Evolutionary conservation across 2,113 vertebrate species (phyloP), one percentile per base, ranked within the genome.

Genomic region (Pangasianodon hypophthalmus): DNA sequence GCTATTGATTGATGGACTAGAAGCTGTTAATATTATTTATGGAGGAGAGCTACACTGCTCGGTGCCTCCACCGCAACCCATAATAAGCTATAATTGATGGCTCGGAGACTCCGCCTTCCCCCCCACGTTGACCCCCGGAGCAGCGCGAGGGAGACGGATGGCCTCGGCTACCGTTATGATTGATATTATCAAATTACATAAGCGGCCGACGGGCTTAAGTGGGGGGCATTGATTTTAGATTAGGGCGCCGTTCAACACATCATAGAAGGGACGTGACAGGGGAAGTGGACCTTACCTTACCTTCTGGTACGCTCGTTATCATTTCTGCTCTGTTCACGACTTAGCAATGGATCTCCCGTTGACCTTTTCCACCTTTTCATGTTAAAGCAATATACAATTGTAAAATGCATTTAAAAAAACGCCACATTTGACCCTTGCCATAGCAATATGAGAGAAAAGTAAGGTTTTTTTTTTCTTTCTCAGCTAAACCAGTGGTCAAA

Each of bases 41-140:
- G 95, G 97, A 94, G 94, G 96, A 92, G 94, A 94, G 95, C 80
- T 94, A 96, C 96, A 94, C 88, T 92, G 95, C 94, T 95, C 95
- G 94, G 93, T 95, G 95, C 95, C 94, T 96, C 95, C 96, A 92
- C 93, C 95, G 96, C 94, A 96, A 95, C 95, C 93, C 92, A 96
- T 98, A 97, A 97, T 98, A 97, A 97, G 97, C 96, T 96, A 97
- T 98, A 98, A 99, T 99, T 98, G 97, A 97, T 95, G 96, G 96
- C 96, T 96, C 95, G 95, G 96, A 98, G 96, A 96, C 96, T 96
- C 96, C 93, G 94, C 93, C 85, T 92, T 94, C 95, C 93, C 91
- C 87, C 89, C 92, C 91, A 94, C 94, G 94, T 94, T 98, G 97
- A 98, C 97, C 97, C 96, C 89, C 95, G 91, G 95, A 95, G 95